These are phyloP conservation scores for Bombus fervidus DNA, from an alignment of 1,140 invertebrate species.

Conservation along the genomic window DNA sequence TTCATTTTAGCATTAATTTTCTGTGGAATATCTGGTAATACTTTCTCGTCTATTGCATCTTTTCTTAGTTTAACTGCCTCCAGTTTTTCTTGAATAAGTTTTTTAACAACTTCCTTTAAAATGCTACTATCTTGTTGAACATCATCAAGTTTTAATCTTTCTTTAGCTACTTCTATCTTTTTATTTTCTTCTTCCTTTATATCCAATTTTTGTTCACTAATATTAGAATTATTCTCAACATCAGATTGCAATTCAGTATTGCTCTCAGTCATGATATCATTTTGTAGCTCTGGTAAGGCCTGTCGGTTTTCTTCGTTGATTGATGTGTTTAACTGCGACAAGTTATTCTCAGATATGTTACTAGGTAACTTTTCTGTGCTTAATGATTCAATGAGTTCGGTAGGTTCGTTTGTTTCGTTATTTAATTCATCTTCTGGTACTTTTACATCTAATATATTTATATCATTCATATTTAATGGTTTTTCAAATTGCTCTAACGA, in stretches of 20 bases:
- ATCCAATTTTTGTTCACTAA: neutral
- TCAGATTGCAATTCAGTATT: slow-evolving; percentile 21
- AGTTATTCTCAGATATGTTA: slow-evolving; percentile 16
- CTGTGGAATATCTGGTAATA: slow-evolving; percentile 53
- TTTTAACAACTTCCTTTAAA: slow-evolving; percentile 77
- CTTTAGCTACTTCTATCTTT: slow-evolving; percentile 17
- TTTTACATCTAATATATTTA: slow-evolving; percentile 10
- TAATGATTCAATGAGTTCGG: neutral
- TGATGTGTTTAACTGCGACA: slow-evolving; percentile 9
- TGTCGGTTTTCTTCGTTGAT: neutral
- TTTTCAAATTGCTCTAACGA: slow-evolving; percentile 67
- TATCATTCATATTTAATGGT: slow-evolving; percentile 41
- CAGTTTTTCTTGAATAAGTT: slow-evolving; percentile 77
- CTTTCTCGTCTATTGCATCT: slow-evolving; percentile 50
- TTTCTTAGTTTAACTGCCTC: slow-evolving; percentile 70
- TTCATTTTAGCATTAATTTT: slow-evolving; percentile 39
- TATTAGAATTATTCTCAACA: slow-evolving; percentile 35
- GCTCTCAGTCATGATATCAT: slow-evolving; percentile 10
- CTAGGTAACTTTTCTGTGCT: neutral
- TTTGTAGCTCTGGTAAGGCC: neutral
- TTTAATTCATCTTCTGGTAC: neutral
- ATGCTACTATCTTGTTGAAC: slow-evolving; percentile 57
- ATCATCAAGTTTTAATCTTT: slow-evolving; percentile 39
- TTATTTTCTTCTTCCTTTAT: slow-evolving; percentile 20
- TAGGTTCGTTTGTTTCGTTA: neutral